Evolutionary conservation across 2,888 invertebrate species (phyloP), one percentile per base, ranked within the genome.

Genomic region (Litoditis marina): DNA sequence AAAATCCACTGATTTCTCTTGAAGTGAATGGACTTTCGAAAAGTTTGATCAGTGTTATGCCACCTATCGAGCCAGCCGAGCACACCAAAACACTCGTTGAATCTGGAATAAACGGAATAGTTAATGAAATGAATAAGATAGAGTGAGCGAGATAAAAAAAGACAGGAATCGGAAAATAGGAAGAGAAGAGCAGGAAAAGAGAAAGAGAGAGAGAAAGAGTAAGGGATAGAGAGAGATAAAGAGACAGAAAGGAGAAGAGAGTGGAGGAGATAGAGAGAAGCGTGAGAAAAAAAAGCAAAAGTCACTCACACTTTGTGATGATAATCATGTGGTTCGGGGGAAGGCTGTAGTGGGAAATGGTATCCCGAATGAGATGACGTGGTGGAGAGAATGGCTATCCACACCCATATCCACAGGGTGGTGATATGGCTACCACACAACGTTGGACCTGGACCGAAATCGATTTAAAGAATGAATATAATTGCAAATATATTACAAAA

Each of bases 311-410:
- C 91, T 70, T 90, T 86, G 84, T 92, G 92, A 84, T 92, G 92
- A 83, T 89, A 92, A 84, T 92, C 92, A 81, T 92, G 92, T 0
- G 90, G 90, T 83, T 91, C 91, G 7, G 91, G 90, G 47, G 90
- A 90, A 6, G 90, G 90, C 82, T 91, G 89, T 84, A 91, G 90
- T 0, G 92, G 91, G 79, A 91, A 85, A 84, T 92, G 91, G 81
- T 91, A 92, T 13, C 91, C 92, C 49, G 90, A 90, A 84, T 92
- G 92, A 8, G 90, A 89, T 81, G 90, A 90, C 55, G 91, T 86
- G 2, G 91, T 91, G 3, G 89, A 89, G 31, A 90, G 81, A 74
- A 90, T 88, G n/a, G 90, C 91, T 64, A 91, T 80, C 1, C 88
- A 87, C 81, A 68, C 71, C 91, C 91, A 92, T 50, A 91, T 83